Evolutionary conservation across 1,140 invertebrate genomes (phyloP), one percentile per base, ranked within the genome.

Genomic region (Hylaeus anthracinus): DNA sequence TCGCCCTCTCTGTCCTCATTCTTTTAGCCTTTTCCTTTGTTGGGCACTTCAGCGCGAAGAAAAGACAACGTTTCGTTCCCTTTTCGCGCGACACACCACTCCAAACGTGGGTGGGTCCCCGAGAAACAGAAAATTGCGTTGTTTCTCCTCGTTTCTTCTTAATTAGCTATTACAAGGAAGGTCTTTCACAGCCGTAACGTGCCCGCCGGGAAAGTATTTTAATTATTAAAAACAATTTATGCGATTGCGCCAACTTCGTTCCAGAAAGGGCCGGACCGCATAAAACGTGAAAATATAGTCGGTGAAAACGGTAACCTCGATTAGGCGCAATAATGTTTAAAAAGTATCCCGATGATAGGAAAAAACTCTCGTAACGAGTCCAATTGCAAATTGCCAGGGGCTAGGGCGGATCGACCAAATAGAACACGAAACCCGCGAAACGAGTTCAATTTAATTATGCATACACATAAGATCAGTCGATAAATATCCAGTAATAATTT

Each of bases 371-470:
- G 39, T 1, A n/a, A 26, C 14, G 39, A 58, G 55, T 5, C 2
- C 39, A n/a, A 43, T 43, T n/a, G 2, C 39, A 56, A 58, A 43
- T 5, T 58, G 1, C 55, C 12, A 60, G 41, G 15, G 5, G 37
- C 41, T 1, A 12, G 15, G 14, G 5, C 3, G 26, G 43, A 3
- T 2, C 6, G 39, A 14, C n/a, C n/a, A 45, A 43, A 60, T 43
- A 45, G 39, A 39, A 9, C 15, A 26, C 14, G n/a, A 72, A 60
- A 39, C 53, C 26, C 6, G 39, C 1, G 3, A 53, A 60, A 72
- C 55, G 55, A 72, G 41, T 45, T 72, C 9, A 45, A 72, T 72
- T 60, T 12, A 45, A 72, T 72, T 72, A 58, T 43, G 39, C 55
- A 10, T 15, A 55, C 12, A 26, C 45, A 41, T 39, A 14, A 48